These are phyloP conservation scores for Siphlonurus alternatus DNA, from an alignment of 2,888 invertebrate species.

Conservation along the genomic window DNA sequence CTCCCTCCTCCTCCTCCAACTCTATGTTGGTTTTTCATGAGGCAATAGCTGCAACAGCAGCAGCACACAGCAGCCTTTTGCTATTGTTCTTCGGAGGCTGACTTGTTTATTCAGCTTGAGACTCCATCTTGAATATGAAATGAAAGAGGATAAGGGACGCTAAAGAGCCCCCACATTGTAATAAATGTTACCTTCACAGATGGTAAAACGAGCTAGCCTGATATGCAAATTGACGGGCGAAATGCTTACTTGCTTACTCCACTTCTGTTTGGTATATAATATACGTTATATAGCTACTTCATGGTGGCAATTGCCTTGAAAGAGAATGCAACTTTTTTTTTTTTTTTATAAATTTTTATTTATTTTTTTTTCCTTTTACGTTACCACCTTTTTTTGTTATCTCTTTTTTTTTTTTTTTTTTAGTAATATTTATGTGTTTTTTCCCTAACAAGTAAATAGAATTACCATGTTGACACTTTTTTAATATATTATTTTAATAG, in stretches of 20 bases:
- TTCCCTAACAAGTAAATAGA: neutral
- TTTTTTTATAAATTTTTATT: constrained; percentile 3
- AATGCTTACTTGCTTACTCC: neutral
- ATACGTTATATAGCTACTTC: neutral
- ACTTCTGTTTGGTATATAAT: neutral
- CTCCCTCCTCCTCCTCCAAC: too few relatives aligned
- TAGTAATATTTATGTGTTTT: too few relatives aligned
- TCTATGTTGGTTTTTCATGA: constrained; percentile 14
- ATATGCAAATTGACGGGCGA: constrained; percentile 2
- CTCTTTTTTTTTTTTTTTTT: constrained; percentile 3
- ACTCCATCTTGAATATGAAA: constrained; percentile 16
- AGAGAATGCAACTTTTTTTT: constrained; percentile 3
- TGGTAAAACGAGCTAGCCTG: constrained; percentile 4
- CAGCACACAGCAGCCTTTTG: neutral
- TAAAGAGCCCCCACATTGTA: constrained; percentile 2
- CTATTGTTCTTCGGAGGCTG: constrained; percentile 14
- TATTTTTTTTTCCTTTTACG: constrained; percentile 5
- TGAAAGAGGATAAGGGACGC: constrained; percentile 6
- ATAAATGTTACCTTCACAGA: constrained; percentile 1
- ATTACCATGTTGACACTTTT: neutral
- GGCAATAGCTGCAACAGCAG: neutral
- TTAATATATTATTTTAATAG: neutral
- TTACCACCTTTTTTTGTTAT: constrained; percentile 7
- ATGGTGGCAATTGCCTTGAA: neutral
- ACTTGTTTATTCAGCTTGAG: constrained; percentile 15